A percentile compares a stretch with the other conserved stretches of the same genome.
These are phyloP conservation scores for Spinibarbus caldwelli DNA, from an alignment of 2,797 vertebrate species.

Conservation along the genomic window DNA sequence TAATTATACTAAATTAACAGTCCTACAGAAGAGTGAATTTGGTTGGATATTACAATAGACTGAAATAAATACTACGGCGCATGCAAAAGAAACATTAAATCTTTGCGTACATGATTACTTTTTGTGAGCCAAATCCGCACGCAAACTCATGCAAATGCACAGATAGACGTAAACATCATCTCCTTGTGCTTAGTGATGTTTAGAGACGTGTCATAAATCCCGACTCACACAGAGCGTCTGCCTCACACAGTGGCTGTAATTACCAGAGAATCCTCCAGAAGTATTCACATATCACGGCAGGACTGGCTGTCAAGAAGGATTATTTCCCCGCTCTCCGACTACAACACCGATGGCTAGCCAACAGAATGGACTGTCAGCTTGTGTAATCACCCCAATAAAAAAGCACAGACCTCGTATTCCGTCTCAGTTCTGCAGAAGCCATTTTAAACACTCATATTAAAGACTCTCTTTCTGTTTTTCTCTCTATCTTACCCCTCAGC, in stretches of 20 bases:
- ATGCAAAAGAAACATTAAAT: not conserved
- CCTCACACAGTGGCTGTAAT: constrained; percentile 55
- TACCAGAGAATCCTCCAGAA: constrained; percentile 60
- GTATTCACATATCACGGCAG: constrained; percentile 56
- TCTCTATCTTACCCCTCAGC: constrained; percentile 57
- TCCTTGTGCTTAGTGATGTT: constrained; percentile 48
- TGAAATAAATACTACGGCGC: not conserved
- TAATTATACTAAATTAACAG: not conserved
- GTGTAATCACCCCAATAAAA: constrained; percentile 79
- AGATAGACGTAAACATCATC: constrained; percentile 44
- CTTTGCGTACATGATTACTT: not conserved
- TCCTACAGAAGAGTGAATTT: not conserved
- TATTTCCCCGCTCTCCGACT: constrained; percentile 55
- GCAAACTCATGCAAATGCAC: constrained; percentile 21
- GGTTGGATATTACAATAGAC: not conserved
- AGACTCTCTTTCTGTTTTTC: constrained; percentile 30
- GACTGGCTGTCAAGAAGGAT: constrained; percentile 57
- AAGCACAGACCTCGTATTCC: constrained; percentile 73
- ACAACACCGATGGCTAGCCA: constrained; percentile 59
- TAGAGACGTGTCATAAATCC: constrained; percentile 52
- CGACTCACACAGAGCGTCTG: constrained; percentile 51
- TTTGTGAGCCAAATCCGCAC: not conserved
- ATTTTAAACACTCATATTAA: constrained; percentile 73
- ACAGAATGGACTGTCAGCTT: constrained; percentile 77
- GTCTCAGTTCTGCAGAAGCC: constrained; percentile 74